Evolutionary conservation across 2,888 invertebrate genomes (phyloP).

Genomic region (Mesoligia furuncula): DNA sequence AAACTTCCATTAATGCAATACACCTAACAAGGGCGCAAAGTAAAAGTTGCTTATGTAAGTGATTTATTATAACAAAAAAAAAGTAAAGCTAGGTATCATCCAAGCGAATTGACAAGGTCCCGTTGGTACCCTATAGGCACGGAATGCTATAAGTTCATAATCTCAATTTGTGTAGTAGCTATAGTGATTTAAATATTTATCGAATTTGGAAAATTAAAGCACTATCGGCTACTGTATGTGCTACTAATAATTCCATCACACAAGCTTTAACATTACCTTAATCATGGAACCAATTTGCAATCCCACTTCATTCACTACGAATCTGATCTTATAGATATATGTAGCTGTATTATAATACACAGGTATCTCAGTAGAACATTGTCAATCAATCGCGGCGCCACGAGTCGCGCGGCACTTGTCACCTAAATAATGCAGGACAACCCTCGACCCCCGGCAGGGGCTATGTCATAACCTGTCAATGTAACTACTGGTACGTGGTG

Average conservation of each 20-base stretch:
- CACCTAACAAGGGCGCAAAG: neutral
- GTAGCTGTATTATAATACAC: constrained; percentile 9
- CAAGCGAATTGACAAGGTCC: neutral
- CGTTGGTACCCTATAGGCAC: neutral
- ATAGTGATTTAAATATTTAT: neutral
- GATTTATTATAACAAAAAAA: neutral
- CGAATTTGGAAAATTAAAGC: neutral
- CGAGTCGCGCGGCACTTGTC: constrained; percentile 48
- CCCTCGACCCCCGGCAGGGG: constrained; percentile 16
- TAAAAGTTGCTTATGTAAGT: neutral
- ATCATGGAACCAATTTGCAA: constrained; percentile 16
- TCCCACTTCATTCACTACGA: constrained; percentile 3
- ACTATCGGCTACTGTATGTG: neutral
- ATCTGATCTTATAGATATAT: neutral
- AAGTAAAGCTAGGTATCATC: neutral
- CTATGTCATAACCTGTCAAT: constrained; percentile 44
- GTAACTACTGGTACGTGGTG: constrained; percentile 38
- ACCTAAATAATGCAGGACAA: constrained; percentile 65
- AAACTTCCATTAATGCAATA: neutral
- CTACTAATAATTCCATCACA: constrained; percentile 19
- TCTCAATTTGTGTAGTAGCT: too few relatives aligned
- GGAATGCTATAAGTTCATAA: neutral
- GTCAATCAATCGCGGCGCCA: constrained; percentile 60
- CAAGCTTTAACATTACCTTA: constrained; percentile 14
- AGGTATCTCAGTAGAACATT: constrained; percentile 47